Percentiles rank a stretch among this genome's conserved stretches.
These are phyloP conservation scores for Tubulanus polymorphus DNA, from an alignment of 2,888 invertebrate species.

Conservation along the genomic window DNA sequence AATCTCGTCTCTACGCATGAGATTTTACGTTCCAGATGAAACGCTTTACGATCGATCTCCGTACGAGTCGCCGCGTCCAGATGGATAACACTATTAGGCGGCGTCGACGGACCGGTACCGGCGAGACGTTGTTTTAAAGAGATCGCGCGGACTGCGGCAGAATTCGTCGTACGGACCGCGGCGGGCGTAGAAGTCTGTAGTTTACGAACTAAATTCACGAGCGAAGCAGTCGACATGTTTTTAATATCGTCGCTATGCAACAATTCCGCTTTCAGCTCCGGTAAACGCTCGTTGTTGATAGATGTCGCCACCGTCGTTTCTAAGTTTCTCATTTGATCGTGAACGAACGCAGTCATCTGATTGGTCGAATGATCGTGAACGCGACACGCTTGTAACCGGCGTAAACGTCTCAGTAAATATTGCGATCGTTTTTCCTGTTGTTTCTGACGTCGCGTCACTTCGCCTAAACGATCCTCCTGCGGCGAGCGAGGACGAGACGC, in stretches of 20 bases:
- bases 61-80: conserved; percentile 43
- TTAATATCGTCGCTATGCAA: conserved; percentile 51
- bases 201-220: conserved; percentile 60
- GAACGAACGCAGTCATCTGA: conserved; percentile 73
- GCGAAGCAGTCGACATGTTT: conserved; percentile 56
- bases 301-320: conserved; percentile 39
- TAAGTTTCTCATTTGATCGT: conserved; percentile 62
- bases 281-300: conserved; percentile 5
- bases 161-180: no score
- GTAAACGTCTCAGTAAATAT: conserved; percentile 68
- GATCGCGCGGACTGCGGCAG: no score
- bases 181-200: conserved; percentile 56
- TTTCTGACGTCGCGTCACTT: conserved; percentile 3
- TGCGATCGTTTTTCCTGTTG: conserved; percentile 68
- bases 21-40: conserved; percentile 70
- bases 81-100: conserved; percentile 23
- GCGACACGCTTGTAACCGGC: conserved; percentile 71
- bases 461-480: conserved; percentile 1
- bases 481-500: not conserved
- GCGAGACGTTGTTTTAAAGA: not conserved
- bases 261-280: conserved; percentile 37
- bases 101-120: not conserved
- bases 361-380: conserved; percentile 75
- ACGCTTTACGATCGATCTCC: conserved; percentile 64
- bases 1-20: conserved; percentile 70